phyloP scores from a whole-genome alignment of 2,888 invertebrate genomes.

The Hemistola chrysoprasaria region DNA sequence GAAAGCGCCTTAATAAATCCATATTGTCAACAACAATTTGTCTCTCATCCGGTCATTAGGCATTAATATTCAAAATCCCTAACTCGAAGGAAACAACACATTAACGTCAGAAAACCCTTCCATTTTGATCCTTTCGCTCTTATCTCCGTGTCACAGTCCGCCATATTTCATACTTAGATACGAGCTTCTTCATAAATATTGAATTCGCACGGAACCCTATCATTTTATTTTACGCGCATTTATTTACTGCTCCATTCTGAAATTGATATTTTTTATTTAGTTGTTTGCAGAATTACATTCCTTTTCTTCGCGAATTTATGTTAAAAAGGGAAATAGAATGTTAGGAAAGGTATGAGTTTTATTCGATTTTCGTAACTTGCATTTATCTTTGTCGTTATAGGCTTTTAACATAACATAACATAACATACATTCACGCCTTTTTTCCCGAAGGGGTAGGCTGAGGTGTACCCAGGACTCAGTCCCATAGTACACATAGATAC shows the following conservation, averaged over 20 bases:
- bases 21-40: not conserved
- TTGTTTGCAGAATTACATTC: constrained; percentile 31
- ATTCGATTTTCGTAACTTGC: constrained; percentile 5
- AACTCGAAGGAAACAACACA: constrained; percentile 7
- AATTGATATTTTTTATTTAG: constrained; percentile 37
- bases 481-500: no score
- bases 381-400: no score
- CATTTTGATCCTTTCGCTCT: constrained; percentile 13
- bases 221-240: constrained; percentile 40
- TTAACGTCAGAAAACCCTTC: constrained; percentile 10
- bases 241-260: constrained; percentile 38
- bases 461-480: no score
- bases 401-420: no score
- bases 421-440: no score
- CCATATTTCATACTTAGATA: constrained; percentile 32
- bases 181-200: constrained; percentile 42
- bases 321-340: constrained; percentile 1
- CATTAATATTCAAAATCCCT: constrained; percentile 7
- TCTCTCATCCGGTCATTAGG: no score
- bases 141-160: constrained; percentile 23
- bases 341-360: constrained; percentile 9
- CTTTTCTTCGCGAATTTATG: constrained; percentile 23
- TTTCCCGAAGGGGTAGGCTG: no score
- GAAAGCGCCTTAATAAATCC: no score
- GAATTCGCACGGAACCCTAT: constrained; percentile 42